Evolutionary conservation across 2,797 vertebrate species (phyloP).

Genomic region (Pseudotriccus pelzelni): DNA sequence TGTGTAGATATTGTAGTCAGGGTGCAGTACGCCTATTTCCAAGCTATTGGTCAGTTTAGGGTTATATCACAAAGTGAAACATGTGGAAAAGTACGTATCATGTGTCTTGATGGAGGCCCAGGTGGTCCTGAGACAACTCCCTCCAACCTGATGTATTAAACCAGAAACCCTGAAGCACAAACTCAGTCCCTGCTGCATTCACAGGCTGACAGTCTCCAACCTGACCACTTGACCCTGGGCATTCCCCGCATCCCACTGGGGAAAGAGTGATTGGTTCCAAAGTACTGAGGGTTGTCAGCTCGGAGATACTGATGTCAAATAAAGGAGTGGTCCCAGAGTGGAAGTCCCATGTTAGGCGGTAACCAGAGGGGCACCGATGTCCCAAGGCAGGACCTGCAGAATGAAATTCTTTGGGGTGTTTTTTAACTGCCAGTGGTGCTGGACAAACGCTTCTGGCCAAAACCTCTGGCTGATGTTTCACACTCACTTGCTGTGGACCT

Average conservation of each 20-base stretch:
- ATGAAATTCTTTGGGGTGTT: not conserved
- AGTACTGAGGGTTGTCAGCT: not conserved
- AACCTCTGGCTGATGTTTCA: not conserved
- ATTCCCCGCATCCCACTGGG: not conserved
- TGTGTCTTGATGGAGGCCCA: not conserved
- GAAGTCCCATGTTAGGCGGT: not conserved
- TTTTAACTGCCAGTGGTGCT: not conserved
- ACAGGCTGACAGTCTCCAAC: not conserved
- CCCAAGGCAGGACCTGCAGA: not conserved
- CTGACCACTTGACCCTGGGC: not conserved
- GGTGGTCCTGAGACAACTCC: not conserved
- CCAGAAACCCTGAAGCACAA: not conserved
- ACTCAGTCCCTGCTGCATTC: not conserved
- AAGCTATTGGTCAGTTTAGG: not conserved
- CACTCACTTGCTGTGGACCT: not conserved
- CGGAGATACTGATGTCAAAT: not conserved
- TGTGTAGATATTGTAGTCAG: not conserved
- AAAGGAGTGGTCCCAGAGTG: not conserved
- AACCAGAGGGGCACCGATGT: fast-evolving
- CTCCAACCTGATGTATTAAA: not conserved
- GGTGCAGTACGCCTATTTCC: not conserved
- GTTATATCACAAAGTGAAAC: not conserved
- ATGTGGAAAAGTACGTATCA: not conserved
- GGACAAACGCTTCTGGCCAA: not conserved
- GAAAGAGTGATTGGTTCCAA: not conserved